Evolutionary conservation across 2,888 invertebrate species (phyloP).

Genomic region (Acleris cristana): DNA sequence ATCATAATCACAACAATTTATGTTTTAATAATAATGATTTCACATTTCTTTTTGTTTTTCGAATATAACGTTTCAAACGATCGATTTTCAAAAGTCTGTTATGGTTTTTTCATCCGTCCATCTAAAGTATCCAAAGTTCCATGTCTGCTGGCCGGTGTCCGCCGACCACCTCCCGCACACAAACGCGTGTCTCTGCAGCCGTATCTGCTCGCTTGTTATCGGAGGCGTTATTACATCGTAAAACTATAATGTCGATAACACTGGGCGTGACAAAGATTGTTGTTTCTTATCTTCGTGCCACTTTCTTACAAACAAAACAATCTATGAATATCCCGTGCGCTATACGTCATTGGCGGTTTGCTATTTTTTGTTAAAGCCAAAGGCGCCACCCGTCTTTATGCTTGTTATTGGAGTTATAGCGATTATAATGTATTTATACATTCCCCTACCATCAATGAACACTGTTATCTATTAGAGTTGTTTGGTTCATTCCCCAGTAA

Average conservation of each 20-base stretch:
- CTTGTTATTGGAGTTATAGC: too few relatives aligned
- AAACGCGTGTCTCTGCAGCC: neutral
- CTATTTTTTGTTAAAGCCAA: neutral
- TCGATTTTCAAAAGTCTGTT: too few relatives aligned
- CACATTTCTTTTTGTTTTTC: too few relatives aligned
- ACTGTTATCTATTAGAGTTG: too few relatives aligned
- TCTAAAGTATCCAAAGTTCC: neutral
- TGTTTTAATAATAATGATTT: too few relatives aligned
- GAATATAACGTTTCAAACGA: too few relatives aligned
- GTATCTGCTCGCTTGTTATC: constrained; percentile 6
- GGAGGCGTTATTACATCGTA: constrained; percentile 16
- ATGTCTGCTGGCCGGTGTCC: constrained; percentile 4
- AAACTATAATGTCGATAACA: constrained; percentile 21
- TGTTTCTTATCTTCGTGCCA: constrained; percentile 22
- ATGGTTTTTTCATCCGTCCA: too few relatives aligned
- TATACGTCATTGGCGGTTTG: neutral
- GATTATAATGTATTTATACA: too few relatives aligned
- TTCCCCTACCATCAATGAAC: too few relatives aligned
- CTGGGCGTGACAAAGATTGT: constrained; percentile 20
- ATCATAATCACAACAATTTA: too few relatives aligned
- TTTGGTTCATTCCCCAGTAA: too few relatives aligned
- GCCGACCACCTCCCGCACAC: neutral
- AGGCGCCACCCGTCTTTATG: neutral
- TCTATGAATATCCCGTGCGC: constrained; percentile 26
- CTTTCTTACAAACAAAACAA: constrained; percentile 27